Conservation (phyloP, 2,888 invertebrate genomes). For the Mechanitis mazaeus region DNA sequence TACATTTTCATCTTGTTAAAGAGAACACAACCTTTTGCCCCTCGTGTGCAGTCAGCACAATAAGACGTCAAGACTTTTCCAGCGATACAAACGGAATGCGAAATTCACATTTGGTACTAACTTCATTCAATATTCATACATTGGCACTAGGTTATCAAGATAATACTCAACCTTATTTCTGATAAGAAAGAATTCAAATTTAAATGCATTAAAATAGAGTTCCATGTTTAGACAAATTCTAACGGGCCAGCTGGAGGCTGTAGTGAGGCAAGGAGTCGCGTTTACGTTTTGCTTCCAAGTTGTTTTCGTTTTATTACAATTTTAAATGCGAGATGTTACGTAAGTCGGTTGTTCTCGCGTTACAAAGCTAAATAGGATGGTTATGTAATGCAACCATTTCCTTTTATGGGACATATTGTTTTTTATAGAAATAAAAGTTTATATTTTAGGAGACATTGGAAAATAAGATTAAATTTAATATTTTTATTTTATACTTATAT, state of each 20-base stretch:
- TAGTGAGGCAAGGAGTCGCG: conserved; percentile 12
- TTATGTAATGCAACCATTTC: conserved; percentile 25
- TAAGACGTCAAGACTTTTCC: conserved; percentile 27
- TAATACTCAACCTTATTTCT: conserved; percentile 15
- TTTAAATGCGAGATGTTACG: conserved; percentile 27
- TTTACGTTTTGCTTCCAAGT: conserved; percentile 21
- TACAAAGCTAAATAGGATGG: conserved; percentile 18
- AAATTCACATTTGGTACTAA: conserved; percentile 32
- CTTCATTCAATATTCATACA: conserved; percentile 36
- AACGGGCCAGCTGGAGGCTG: conserved; percentile 19
- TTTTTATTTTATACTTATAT: neutral
- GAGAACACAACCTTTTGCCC: conserved; percentile 18
- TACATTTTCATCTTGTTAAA: conserved; percentile 7
- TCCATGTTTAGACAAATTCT: conserved; percentile 28
- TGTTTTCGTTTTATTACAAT: conserved; percentile 32
- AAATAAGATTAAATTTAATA: neutral
- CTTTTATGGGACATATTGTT: conserved; percentile 23
- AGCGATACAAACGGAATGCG: conserved; percentile 34
- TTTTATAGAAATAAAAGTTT: neutral
- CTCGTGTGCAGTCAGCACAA: conserved; percentile 22
- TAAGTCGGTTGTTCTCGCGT: conserved; percentile 21
- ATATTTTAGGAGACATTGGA: neutral
- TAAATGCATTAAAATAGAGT: conserved; percentile 12
- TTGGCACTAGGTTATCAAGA: conserved; percentile 16
- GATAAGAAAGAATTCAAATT: conserved; percentile 19